Evolutionary conservation across 2,888 invertebrate genomes (phyloP), one percentile per base, ranked within the genome.

Genomic region (Leucophenga montana): DNA sequence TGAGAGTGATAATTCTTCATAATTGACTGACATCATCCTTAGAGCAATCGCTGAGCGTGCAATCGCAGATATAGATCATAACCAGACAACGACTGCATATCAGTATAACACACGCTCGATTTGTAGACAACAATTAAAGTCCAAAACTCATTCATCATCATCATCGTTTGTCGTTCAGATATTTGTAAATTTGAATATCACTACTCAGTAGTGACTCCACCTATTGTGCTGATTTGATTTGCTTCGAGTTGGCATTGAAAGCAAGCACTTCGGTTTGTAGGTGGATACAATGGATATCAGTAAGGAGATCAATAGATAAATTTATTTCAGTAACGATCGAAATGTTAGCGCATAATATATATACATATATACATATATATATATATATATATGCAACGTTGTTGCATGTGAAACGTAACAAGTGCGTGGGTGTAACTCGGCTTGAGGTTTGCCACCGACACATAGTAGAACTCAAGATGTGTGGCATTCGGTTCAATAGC

Each of bases 41-140:
- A 27, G n/a, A 14, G n/a, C 11, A 20, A 39, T 61, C 39, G 39
- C 39, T 39, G 39, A 39, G 39, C n/a, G 11, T 22, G n/a, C n/a
- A n/a, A 39, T 11, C 8, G 39, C 39, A n/a, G 61, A 61, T 61
- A 18, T 22, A 22, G 56, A 56, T 56, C 56, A 22, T 22, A 22
- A 56, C 27, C 31, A 18, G 39, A 39, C 33, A n/a, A 1, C 16
- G 11, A 27, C 2, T 4, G 11, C 11, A 39, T 39, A 39, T 39
- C 79, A 74, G 83, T 73, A 76, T 39, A 39, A 5, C 3, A 39
- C 11, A 39, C 39, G 65, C 68, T 68, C 73, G 71, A 67, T 80
- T 83, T 83, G 79, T 84, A 84, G 85, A 77, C 77, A 84, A 82
- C 85, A 82, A 84, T 84, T 82, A 84, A 82, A 64, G 62, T 27